Evolutionary conservation across 23 tunicate genomes (phyloP), one percentile per base, ranked within the genome.

Genomic region (Ciona savignyi): DNA sequence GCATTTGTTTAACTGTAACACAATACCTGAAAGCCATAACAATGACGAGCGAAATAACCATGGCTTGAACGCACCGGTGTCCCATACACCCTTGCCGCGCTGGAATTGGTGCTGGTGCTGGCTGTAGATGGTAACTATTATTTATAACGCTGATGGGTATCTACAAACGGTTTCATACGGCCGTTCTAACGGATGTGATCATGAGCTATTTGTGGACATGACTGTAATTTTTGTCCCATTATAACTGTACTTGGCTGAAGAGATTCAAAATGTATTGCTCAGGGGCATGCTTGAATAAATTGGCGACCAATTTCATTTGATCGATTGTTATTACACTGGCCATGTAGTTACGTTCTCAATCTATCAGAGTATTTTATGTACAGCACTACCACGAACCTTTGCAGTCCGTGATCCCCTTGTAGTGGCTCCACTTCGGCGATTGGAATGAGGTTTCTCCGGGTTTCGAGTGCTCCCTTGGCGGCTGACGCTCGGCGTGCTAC

Each of bases 21-120:
- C 29, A 75, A 26, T 60, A 88, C 96, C 96, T 88, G 73, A 82
- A 72, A 0, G 86, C 84, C 96, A 88, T 88, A 22, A 88, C 64
- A 23, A 88, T 35, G 24, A 88, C 76, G 23, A 88, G 49, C 0
- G 75, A 80, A 26, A 82, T 73, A 24, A 88, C 78, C 62, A 77
- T 62, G 19, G 63, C 80, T 72, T 78, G 84, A 0, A 83, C 77
- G 21, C 72, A 35, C 20, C 82, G 51, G 61, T 73, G 73, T 74
- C 82, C 73, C 79, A 85, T 81, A 62, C 92, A 85, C 9, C 92
- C 84, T 22, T 29, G 31, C 6, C n/a, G n/a, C n/a, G n/a, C n/a
- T n/a, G n/a, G n/a, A n/a, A n/a, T 20, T 11, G 61, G 61, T 49
- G 61, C 20, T 49, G 61, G 61, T 49, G 61, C 61, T n/a, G n/a